Evolutionary conservation across 1,140 invertebrate genomes (phyloP).

Genomic region (Pseudachorutes palmiensis): DNA sequence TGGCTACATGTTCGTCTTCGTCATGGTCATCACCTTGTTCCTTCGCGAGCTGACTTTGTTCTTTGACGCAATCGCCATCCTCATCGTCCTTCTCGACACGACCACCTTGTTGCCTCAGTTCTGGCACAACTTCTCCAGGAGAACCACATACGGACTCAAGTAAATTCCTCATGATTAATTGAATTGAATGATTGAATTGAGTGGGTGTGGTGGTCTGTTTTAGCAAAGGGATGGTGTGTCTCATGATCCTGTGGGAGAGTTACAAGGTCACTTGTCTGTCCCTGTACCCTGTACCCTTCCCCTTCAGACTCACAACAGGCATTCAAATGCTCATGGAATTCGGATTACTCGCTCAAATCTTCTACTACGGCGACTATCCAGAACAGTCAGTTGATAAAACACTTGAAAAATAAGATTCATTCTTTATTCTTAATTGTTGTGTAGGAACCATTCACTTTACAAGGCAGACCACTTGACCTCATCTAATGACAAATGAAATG

Average conservation of each 20-base stretch:
- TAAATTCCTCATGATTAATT: neutral
- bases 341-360: neutral
- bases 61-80: neutral
- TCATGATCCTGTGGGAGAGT: neutral
- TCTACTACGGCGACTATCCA: constrained; percentile 3
- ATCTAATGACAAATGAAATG: too few relatives aligned
- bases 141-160: neutral
- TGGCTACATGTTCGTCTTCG: neutral
- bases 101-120: neutral
- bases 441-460: neutral
- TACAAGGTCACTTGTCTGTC: neutral
- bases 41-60: neutral
- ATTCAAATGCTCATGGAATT: neutral
- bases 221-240: neutral
- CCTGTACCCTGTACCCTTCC: neutral
- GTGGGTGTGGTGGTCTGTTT: neutral
- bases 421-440: neutral
- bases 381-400: neutral
- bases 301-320: neutral
- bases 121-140: neutral
- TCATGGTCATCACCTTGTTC: neutral
- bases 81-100: neutral
- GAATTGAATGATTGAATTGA: neutral
- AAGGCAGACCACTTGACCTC: too few relatives aligned
- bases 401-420: neutral